These are phyloP conservation scores for Temnopleurus reevesii DNA, from an alignment of 53 echinoderm and acorn worm genomes.

Conservation along the genomic window DNA sequence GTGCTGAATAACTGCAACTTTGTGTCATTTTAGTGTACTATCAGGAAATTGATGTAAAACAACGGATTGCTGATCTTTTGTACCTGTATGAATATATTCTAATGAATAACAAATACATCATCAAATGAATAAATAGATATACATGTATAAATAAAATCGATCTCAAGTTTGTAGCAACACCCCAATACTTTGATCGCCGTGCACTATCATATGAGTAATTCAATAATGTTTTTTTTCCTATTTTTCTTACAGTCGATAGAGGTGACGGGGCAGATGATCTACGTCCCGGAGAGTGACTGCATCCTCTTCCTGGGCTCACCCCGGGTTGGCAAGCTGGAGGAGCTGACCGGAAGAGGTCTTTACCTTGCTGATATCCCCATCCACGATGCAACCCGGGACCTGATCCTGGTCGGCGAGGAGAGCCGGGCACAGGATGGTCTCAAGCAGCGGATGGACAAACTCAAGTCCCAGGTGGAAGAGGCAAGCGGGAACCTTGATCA, in stretches of 20 bases:
- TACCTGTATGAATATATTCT: too few species aligned
- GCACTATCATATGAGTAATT: too few species aligned
- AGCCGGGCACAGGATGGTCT: conserved; percentile 94
- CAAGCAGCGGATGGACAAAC: conserved; percentile 94
- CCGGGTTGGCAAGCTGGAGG: conserved; percentile 87
- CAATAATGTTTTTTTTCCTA: too few species aligned
- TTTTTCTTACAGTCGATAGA: conserved; percentile 72
- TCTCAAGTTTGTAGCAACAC: too few species aligned
- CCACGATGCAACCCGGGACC: conserved; percentile 93
- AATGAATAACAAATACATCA: too few species aligned
- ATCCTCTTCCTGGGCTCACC: conserved; percentile 94
- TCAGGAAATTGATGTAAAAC: too few species aligned
- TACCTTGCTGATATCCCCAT: conserved; percentile 95
- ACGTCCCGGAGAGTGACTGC: conserved; percentile 78
- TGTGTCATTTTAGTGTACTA: too few species aligned
- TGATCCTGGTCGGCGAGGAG: conserved; percentile 91
- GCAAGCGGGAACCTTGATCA: conserved; percentile 73
- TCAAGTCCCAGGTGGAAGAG: conserved; percentile 84
- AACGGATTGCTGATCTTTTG: too few species aligned
- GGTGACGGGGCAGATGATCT: conserved; percentile 93
- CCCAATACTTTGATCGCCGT: too few species aligned
- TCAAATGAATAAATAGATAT: too few species aligned
- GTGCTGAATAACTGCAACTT: too few species aligned
- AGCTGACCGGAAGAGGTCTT: conserved; percentile 85
- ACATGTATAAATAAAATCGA: too few species aligned